Base-by-base conservation (phyloP, 1,140 invertebrate species). In the Rhopalosiphum maidis region DNA sequence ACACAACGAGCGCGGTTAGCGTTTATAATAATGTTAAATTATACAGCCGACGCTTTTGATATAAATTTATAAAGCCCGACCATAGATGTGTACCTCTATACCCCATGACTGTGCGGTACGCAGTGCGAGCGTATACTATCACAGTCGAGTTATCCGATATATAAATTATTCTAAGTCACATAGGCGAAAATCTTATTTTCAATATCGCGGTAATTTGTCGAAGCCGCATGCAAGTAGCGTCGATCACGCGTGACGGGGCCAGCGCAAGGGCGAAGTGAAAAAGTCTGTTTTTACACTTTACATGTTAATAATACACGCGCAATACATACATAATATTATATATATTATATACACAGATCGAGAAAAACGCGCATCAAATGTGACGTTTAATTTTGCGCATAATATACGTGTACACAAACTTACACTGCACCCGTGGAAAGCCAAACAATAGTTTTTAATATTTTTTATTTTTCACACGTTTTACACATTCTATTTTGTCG, bases 351-450 rank as follows among this genome's bases (percentile, higher is more conserved):
- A 77, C n/a, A n/a, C 30, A 77, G n/a, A 77, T 77, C 60, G 60
- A 55, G 11, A 22, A 37, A 54, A 89, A 89, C 22, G 35, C 22
- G 23, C 11, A 25, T 55, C 88, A 25, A 89, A 89, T 9, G 22
- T 55, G 51, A 89, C 88, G 88, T 89, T 89, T 55, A 89, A 89
- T 89, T 89, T 55, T 37, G 9, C 51, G 21, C 37, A 51, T 51
- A 51, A 51, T 51, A 51, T 77, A 77, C 15, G 5, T 8, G 60
- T 77, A 77, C 15, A n/a, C 60, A 18, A 30, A 30, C 55, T 30
- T 30, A 30, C 30, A n/a, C 0, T 77, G 60, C 60, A 77, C n/a
- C 5, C 30, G 60, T 77, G 60, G n/a, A 15, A 77, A 77, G 30
- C 60, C 30, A 41, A 55, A 89, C 22, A 48, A 54, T 89, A 54